Evolutionary conservation across 2,888 invertebrate species (phyloP).

Genomic region (Achlya flavicornis): DNA sequence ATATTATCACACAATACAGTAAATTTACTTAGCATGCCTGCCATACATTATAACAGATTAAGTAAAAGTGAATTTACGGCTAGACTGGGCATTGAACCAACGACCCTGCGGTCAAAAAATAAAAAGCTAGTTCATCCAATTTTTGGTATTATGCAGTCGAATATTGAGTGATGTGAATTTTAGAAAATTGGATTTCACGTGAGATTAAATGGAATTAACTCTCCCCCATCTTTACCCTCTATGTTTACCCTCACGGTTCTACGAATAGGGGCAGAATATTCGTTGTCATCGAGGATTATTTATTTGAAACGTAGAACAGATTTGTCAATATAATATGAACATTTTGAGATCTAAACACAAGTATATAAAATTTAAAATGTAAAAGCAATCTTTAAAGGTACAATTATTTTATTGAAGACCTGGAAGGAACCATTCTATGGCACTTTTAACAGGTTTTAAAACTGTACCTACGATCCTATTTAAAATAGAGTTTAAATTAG

Average conservation of each 20-base stretch:
- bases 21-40: background rate
- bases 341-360: background rate
- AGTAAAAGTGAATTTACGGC: background rate
- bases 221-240: no score
- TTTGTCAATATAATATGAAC: background rate
- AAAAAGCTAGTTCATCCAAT: background rate
- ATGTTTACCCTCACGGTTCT: background rate
- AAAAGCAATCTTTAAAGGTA: no score
- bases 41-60: background rate
- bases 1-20: background rate
- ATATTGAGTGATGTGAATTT: background rate
- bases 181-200: constrained; percentile 5
- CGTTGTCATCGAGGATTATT: background rate
- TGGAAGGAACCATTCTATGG: no score
- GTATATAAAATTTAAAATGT: background rate
- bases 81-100: constrained; percentile 4
- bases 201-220: background rate
- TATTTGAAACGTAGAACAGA: background rate
- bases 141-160: constrained; percentile 1
- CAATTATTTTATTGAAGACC: no score
- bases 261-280: background rate
- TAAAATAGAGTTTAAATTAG: no score
- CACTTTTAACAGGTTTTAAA: no score
- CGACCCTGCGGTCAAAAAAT: constrained; percentile 8
- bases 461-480: no score